Conservation (phyloP, 1,140 invertebrate species). For the Periplaneta americana region DNA sequence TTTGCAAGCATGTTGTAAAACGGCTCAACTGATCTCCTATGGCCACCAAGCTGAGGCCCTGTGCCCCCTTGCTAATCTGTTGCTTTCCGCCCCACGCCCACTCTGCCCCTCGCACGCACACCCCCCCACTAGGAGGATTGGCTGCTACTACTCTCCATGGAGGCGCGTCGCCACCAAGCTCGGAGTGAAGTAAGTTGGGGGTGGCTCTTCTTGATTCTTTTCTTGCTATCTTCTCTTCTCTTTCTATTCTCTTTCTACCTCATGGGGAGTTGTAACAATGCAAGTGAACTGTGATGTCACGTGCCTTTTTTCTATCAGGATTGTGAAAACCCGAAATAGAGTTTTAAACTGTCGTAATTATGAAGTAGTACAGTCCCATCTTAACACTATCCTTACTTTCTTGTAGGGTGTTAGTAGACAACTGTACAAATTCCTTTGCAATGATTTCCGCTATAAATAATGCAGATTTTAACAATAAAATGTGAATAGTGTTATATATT, state of each 20-base stretch:
- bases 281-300: neutral
- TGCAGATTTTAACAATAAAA: too few species aligned
- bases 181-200: slow-evolving; percentile 83
- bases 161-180: slow-evolving; percentile 84
- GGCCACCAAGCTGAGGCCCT: slow-evolving; percentile 3
- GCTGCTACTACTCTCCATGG: slow-evolving; percentile 80
- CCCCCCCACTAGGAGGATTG: slow-evolving; percentile 49
- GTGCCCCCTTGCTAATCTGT: slow-evolving; percentile 35
- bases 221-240: slow-evolving; percentile 5
- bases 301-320: neutral
- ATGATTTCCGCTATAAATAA: too few species aligned
- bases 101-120: slow-evolving; percentile 26
- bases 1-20: neutral
- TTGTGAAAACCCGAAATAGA: too few species aligned
- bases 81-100: slow-evolving; percentile 29
- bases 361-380: too few species aligned
- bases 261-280: neutral
- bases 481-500: too few species aligned
- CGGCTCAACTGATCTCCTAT: neutral
- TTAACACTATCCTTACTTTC: too few species aligned
- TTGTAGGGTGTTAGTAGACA: too few species aligned
- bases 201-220: slow-evolving; percentile 23
- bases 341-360: too few species aligned
- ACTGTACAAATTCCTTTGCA: too few species aligned
- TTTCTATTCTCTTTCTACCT: neutral